A percentile compares a stretch with the other conserved stretches of the same genome.
Conservation (phyloP, 2,797 vertebrate species). For the Sebastes taczanowskii region DNA sequence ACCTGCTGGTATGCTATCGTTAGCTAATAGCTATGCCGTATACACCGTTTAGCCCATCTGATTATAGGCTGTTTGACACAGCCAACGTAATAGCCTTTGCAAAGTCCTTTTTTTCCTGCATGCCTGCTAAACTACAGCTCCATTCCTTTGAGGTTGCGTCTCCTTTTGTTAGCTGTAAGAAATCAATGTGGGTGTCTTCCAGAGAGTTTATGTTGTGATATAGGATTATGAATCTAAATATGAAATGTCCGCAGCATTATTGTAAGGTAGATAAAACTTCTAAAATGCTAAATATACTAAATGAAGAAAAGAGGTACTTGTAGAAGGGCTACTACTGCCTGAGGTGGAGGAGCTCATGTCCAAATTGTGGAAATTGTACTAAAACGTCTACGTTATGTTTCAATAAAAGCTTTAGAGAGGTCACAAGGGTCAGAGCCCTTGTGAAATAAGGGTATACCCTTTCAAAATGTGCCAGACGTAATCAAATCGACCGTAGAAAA, state of each 20-base stretch:
- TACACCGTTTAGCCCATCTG: slow-evolving; percentile 71
- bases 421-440: neutral
- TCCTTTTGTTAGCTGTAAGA: neutral
- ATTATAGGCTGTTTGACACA: slow-evolving; percentile 58
- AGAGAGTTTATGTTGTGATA: neutral
- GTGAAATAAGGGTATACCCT: slow-evolving; percentile 2
- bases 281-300: neutral
- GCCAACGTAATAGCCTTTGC: slow-evolving; percentile 27
- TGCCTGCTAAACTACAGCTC: slow-evolving; percentile 14
- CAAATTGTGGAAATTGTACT: neutral
- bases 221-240: neutral
- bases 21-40: slow-evolving; percentile 67
- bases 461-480: slow-evolving; percentile 15
- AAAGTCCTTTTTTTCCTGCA: slow-evolving; percentile 6
- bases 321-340: neutral
- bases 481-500: neutral
- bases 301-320: neutral
- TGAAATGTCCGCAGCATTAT: slow-evolving; percentile 4
- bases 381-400: neutral
- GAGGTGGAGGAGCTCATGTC: neutral
- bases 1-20: slow-evolving; percentile 61
- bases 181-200: neutral
- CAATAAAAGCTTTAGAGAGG: slow-evolving; percentile 3
- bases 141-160: neutral
- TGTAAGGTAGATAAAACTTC: neutral